Evolutionary conservation across 2,888 invertebrate genomes (phyloP), one percentile per base, ranked within the genome.

Genomic region (Magallana nippona): DNA sequence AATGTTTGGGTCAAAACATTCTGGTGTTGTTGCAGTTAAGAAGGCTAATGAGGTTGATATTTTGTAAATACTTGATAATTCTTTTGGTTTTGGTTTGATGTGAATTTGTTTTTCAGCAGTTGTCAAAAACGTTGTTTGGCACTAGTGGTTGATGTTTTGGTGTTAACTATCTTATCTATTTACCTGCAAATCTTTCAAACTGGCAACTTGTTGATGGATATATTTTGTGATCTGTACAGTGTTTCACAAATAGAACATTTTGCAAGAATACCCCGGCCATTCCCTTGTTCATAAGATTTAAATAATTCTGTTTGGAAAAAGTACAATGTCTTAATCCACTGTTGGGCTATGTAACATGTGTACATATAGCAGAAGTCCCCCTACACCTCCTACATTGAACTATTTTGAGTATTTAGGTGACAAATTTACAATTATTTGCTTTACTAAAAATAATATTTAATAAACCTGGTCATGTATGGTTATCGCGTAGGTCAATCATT

Each of bases 151-250:
- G 71, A 11, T 27, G 71, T 27, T 13, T 22, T 27, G 27, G 27
- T 27, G 71, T 71, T 71, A 71, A 71, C 71, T 27, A 71, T 71
- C 71, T 71, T 71, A 71, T 71, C 71, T 71, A 44, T 27, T 71
- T 71, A 71, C 71, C 71, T 71, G 71, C 71, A 71, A 71, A 71
- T 71, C 32, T 22, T 71, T 27, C 15, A 71, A 22, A 27, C 71
- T 27, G 71, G 27, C 44, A 71, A 71, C 11, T 19, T 60, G 60
- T 60, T 15, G 71, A 71, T 32, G 32, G 71, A 27, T 32, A 71
- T 71, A 71, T 71, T 71, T 15, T 27, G 22, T 27, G 15, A 44
- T 44, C 8, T 44, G 44, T 44, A 5, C 44, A 44, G 44, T 8
- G 44, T 44, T 44, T 44, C 44, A 44, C 44, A 44, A 44, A 44